These are phyloP conservation scores for Macrochelys suwanniensis DNA, from an alignment of 2,797 vertebrate genomes.

Conservation along the genomic window DNA sequence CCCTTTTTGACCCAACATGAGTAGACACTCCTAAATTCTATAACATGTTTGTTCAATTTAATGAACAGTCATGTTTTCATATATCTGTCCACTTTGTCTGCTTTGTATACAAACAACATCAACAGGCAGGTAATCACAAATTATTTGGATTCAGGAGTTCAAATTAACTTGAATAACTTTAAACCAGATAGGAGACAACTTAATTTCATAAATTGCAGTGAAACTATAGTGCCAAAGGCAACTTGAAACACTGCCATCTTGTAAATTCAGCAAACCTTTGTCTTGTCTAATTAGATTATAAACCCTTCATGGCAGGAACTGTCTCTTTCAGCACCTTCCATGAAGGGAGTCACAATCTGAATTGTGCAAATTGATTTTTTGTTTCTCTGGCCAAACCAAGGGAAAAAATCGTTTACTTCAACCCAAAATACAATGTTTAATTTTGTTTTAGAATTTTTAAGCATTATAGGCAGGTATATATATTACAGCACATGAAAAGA, in stretches of 20 bases:
- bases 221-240: not conserved
- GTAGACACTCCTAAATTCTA: not conserved
- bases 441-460: not conserved
- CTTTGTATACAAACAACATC: not conserved
- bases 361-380: not conserved
- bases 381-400: not conserved
- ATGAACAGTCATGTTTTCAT: not conserved
- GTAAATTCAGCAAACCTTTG: not conserved
- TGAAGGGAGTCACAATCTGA: not conserved
- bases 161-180: not conserved
- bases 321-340: not conserved
- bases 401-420: not conserved
- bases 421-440: not conserved
- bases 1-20: not conserved
- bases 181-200: not conserved
- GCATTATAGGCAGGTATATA: not conserved
- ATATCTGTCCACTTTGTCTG: not conserved
- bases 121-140: not conserved
- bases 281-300: not conserved
- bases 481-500: too few species aligned
- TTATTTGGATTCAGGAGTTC: not conserved
- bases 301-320: not conserved
- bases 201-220: not conserved
- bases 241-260: not conserved
- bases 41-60: not conserved